Conservation (phyloP, 2,888 invertebrate genomes). For the Drosophila meridiana region DNA sequence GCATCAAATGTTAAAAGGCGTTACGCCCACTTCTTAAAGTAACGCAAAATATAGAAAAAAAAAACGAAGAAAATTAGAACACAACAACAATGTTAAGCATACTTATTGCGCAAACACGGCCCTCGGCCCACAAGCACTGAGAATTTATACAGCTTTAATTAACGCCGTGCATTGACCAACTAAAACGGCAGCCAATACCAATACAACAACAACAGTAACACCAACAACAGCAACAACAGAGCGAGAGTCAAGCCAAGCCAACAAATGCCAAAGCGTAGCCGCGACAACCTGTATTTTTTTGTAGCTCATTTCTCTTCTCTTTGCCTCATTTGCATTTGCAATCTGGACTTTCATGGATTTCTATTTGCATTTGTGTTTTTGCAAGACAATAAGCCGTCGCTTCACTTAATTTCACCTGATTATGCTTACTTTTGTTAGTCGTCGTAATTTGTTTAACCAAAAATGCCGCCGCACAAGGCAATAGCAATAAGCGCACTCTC, state of each 20-base stretch:
- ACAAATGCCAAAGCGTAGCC: slow-evolving; percentile 63
- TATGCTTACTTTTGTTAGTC: slow-evolving; percentile 56
- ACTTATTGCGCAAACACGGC: slow-evolving; percentile 53
- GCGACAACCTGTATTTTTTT: slow-evolving; percentile 72
- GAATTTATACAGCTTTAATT: slow-evolving; percentile 56
- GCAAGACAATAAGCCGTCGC: slow-evolving; percentile 38
- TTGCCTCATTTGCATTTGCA: slow-evolving; percentile 68
- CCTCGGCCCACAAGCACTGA: slow-evolving; percentile 24
- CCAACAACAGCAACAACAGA: not conserved
- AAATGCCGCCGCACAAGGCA: slow-evolving; percentile 72
- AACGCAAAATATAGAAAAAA: slow-evolving; percentile 17
- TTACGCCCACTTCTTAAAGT: slow-evolving; percentile 43
- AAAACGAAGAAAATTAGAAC: slow-evolving; percentile 53
- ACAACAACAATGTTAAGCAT: slow-evolving; percentile 37
- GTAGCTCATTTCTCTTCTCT: slow-evolving; percentile 22
- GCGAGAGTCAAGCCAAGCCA: slow-evolving; percentile 42
- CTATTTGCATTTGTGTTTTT: slow-evolving; percentile 44
- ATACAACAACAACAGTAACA: slow-evolving; percentile 25
- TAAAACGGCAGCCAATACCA: slow-evolving; percentile 25
- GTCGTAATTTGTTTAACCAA: slow-evolving; percentile 70
- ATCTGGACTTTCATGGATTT: slow-evolving; percentile 42
- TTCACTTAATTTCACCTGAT: slow-evolving; percentile 50
- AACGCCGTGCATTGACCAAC: slow-evolving; percentile 67
- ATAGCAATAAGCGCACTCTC: slow-evolving; percentile 48
- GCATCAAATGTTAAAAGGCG: slow-evolving; percentile 37